These are phyloP conservation scores for Lycophotia porphyrea DNA, from an alignment of 2,888 invertebrate species.

Conservation along the genomic window DNA sequence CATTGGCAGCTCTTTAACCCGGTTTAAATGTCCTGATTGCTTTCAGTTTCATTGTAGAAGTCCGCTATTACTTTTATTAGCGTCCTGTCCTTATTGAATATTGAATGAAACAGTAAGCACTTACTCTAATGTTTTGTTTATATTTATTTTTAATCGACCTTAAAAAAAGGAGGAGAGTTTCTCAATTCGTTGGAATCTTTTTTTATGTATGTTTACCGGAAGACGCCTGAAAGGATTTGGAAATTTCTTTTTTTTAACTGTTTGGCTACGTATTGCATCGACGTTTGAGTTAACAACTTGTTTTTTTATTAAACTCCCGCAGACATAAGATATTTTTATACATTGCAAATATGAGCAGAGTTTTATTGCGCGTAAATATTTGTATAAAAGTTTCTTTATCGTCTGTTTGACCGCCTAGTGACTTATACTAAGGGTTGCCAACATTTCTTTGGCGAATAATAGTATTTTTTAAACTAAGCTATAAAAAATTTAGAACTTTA, in stretches of 20 bases:
- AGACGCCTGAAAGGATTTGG: no score
- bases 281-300: neutral
- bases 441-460: no score
- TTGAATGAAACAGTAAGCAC: neutral
- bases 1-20: neutral
- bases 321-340: constrained; percentile 10
- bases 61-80: neutral
- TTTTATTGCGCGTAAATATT: constrained; percentile 62
- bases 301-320: constrained; percentile 1
- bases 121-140: neutral
- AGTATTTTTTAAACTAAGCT: no score
- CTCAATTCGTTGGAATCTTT: no score
- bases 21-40: neutral
- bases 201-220: no score
- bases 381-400: constrained; percentile 58
- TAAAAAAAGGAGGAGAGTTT: no score
- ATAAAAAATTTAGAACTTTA: no score
- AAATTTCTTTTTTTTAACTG: no score
- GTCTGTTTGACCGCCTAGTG: constrained; percentile 41
- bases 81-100: neutral
- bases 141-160: neutral
- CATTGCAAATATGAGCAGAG: constrained; percentile 7
- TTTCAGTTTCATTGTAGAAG: neutral
- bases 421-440: no score
- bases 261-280: neutral